Evolutionary conservation across 2,888 invertebrate genomes (phyloP), one percentile per base, ranked within the genome.

Genomic region (Galeruca laticollis): DNA sequence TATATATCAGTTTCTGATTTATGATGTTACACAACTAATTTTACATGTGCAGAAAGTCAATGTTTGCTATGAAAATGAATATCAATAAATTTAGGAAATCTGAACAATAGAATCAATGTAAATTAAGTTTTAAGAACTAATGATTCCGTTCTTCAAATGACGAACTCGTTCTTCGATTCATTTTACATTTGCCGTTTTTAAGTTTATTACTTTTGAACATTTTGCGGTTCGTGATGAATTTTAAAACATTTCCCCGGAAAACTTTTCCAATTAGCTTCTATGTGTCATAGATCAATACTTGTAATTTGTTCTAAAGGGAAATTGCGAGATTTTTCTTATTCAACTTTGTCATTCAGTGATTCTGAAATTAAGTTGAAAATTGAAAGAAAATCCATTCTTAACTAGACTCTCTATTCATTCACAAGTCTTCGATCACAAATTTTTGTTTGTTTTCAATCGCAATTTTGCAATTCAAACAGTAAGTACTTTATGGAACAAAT

Each of bases 231-330:
- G 31, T 31, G n/a, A 5, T 33, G 26, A 35, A 57, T 33, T 57
- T 57, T 57, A 10, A 57, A 57, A 57, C 35, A 57, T 57, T 57
- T 57, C 56, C 33, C 6, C 26, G 20, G 15, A 9, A 57, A 57
- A 57, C 33, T 57, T 57, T 57, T 33, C 33, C 35, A 57, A 57
- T 57, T 57, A 35, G 33, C 56, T 57, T 57, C 18, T 18, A 57
- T 33, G 33, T 57, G 56, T 57, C 18, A 47, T 9, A 47, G 47
- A 18, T 47, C 47, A 47, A 47, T 47, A 15, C 9, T 18, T 15
- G 18, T 18, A 18, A 47, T 47, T 47, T 47, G 18, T 15, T 47
- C 2, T 47, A 6, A 8, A 18, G 15, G 15, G 18, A 18, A 18
- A 47, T 47, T 18, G 15, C 10, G 15, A 47, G 18, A 47, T 47